Conservation (phyloP, 2,888 invertebrate species). For the Napeogenes inachia region DNA sequence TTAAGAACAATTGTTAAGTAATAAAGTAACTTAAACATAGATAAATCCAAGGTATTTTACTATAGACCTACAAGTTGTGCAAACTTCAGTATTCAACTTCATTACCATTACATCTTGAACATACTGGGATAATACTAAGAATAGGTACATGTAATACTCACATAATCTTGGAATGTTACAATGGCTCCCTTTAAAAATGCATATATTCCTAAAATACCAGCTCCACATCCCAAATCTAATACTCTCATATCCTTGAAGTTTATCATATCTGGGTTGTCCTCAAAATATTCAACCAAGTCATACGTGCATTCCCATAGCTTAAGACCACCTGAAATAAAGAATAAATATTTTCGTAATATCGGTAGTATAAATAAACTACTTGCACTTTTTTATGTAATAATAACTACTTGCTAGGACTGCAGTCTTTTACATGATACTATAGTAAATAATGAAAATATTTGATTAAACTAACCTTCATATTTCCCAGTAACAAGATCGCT, state of each 20-base stretch:
- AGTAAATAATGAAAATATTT: neutral
- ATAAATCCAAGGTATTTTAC: no score
- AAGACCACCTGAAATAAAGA: conserved; percentile 82
- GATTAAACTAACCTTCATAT: conserved; percentile 83
- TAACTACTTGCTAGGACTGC: no score
- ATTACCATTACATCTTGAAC: no score
- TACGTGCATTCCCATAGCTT: conserved; percentile 97
- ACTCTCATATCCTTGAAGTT: conserved; percentile 76
- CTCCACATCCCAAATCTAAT: conserved; percentile 95
- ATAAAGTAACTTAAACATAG: no score
- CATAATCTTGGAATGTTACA: conserved; percentile 96
- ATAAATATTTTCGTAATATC: neutral
- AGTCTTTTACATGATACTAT: neutral
- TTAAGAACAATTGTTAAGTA: no score
- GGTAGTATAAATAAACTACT: no score
- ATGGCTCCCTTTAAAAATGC: conserved; percentile 81
- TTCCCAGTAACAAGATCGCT: conserved; percentile 85
- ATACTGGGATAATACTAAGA: neutral
- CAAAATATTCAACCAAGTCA: conserved; percentile 85
- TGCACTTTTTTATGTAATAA: no score
- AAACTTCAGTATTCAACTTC: no score
- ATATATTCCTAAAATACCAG: conserved; percentile 91
- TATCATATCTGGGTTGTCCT: conserved; percentile 42
- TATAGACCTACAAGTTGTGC: no score
- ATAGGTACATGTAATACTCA: conserved; percentile 65